phyloP scores from a whole-genome alignment of 64 coral and sea anemone species.

The Montipora cactus region DNA sequence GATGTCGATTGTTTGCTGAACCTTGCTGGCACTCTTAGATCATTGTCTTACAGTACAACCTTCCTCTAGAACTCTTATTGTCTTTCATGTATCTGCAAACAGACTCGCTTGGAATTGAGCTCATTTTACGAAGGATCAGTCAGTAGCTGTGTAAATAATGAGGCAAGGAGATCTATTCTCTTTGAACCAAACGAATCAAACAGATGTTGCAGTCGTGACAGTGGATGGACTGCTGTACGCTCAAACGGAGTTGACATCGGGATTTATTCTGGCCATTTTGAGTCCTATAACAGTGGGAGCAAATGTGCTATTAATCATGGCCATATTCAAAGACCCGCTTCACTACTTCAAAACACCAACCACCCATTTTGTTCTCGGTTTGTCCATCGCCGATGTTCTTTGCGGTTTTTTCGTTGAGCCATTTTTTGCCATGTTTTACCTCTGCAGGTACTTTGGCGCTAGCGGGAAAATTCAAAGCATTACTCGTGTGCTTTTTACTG shows the following conservation, averaged over 20 bases:
- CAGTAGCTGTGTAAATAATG: not conserved
- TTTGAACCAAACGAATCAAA: constrained; percentile 20
- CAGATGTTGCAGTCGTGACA: not conserved
- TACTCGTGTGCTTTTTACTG: constrained; percentile 16
- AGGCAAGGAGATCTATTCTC: not conserved
- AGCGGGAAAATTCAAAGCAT: not conserved
- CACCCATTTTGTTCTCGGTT: constrained; percentile 48
- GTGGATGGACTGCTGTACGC: not conserved
- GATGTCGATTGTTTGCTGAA: too few species aligned
- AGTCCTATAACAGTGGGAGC: constrained; percentile 53
- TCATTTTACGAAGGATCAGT: not conserved
- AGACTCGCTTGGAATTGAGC: not conserved
- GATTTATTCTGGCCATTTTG: not conserved
- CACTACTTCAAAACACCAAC: constrained; percentile 64
- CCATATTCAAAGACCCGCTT: constrained; percentile 58
- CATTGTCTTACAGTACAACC: too few species aligned
- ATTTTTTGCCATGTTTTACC: constrained; percentile 36
- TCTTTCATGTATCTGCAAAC: not conserved
- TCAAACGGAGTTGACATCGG: constrained; percentile 8
- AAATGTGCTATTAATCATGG: constrained; percentile 34
- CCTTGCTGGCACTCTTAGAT: too few species aligned
- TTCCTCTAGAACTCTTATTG: not conserved
- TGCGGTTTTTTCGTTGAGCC: constrained; percentile 68
- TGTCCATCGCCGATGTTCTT: constrained; percentile 56
- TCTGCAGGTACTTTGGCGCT: not conserved